Evolutionary conservation across 2,888 invertebrate species (phyloP), one percentile per base, ranked within the genome.

Genomic region (Agonopterix subpropinquella): DNA sequence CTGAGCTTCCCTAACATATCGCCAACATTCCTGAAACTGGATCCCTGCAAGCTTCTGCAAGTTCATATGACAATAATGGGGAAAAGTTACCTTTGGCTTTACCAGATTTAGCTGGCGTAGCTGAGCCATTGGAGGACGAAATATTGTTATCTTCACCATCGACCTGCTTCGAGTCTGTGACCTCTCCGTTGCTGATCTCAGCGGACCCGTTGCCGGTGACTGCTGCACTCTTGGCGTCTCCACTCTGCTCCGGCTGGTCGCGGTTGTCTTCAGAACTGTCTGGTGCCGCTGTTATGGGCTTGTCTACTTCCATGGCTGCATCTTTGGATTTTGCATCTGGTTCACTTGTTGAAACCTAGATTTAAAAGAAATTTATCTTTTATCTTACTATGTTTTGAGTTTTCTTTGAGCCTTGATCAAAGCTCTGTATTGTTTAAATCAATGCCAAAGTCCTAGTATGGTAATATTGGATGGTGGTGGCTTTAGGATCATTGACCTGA

Each of bases 91-190:
- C 81, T 78, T 82, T 81, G 43, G 66, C 71, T 62, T 84, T 85
- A 48, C 82, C 86, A 35, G 59, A 55, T 48, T 85, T 82, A 0
- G 56, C 54, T 8, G 77, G 76, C 41, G 78, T 79, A n/a, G 79
- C 69, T 45, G 89, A 88, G 2, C 91, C 91, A 73, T 90, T 90
- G 0, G 89, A 87, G 1, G 88, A 89, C 11, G 84, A 81, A 44
- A 87, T 88, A 53, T 89, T 87, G 53, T 71, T 79, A 41, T 83
- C 85, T 59, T 80, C 86, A 8, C 73, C 73, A 47, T 70, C 83
- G 53, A 61, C 64, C 55, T 79, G 77, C 55, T 85, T 86, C 0
- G 89, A 88, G 45, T 80, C 85, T 7, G 84, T 77, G 41, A 89
- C 87, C 50, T 89, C 89, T 45, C 88, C 87, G 53, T 89, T 89